Evolutionary conservation across 2,888 invertebrate genomes (phyloP).

Genomic region (Crepidodera aurea): DNA sequence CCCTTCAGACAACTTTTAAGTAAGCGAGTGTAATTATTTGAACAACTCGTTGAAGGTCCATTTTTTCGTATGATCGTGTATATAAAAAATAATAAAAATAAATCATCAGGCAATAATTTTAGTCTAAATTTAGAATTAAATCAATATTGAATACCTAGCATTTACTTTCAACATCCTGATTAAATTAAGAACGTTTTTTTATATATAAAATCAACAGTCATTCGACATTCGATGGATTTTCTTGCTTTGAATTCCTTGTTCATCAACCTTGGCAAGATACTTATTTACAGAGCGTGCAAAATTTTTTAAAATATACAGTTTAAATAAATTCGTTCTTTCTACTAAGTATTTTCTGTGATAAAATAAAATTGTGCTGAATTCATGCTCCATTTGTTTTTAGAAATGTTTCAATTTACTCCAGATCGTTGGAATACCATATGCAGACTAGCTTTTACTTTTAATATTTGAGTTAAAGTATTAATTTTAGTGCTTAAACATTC

Average conservation of each 20-base stretch:
- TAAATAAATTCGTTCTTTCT: not conserved
- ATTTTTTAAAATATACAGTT: not conserved
- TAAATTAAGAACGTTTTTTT: not conserved
- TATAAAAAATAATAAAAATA: too few species aligned
- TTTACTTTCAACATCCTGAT: too few species aligned
- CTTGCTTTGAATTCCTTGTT: constrained; percentile 2
- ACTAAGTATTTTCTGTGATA: not conserved
- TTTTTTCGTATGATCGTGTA: too few species aligned
- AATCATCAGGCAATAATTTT: too few species aligned
- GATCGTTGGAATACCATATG: not conserved
- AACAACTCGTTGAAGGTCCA: too few species aligned
- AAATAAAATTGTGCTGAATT: constrained; percentile 6
- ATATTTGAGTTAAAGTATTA: too few species aligned
- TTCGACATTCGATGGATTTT: not conserved
- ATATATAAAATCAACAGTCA: not conserved
- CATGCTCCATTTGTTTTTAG: constrained; percentile 11
- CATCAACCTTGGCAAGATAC: constrained; percentile 15
- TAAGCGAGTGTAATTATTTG: too few species aligned
- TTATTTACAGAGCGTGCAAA: not conserved
- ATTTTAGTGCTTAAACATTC: too few species aligned
- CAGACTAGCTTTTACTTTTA: not conserved
- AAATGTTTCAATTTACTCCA: not conserved
- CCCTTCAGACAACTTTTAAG: too few species aligned
- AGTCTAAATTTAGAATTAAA: too few species aligned
- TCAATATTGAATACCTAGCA: too few species aligned